These are phyloP conservation scores for Callorhinus ursinus DNA, from an alignment of 2,113 vertebrate species.

Conservation along the genomic window DNA sequence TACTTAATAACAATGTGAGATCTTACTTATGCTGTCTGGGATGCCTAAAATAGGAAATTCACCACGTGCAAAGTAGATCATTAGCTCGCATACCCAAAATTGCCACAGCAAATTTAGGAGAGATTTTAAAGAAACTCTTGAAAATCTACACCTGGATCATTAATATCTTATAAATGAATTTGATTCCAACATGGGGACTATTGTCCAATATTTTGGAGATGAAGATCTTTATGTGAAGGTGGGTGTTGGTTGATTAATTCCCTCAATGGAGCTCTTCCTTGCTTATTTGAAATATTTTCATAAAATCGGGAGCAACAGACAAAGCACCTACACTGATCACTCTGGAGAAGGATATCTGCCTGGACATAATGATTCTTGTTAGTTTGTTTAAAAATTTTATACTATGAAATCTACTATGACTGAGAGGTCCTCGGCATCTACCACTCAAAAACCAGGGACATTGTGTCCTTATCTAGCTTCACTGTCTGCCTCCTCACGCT, in stretches of 20 bases:
- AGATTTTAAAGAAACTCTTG: constrained; percentile 18
- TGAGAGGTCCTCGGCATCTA: not conserved
- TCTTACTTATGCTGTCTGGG: not conserved
- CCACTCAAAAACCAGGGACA: constrained; percentile 61
- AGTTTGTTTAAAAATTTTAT: constrained; percentile 57
- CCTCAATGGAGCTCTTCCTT: not conserved
- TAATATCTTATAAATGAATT: constrained; percentile 59
- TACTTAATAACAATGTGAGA: not conserved
- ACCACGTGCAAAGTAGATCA: not conserved
- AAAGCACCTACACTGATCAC: not conserved
- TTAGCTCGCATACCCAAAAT: not conserved
- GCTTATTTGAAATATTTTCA: constrained; percentile 27
- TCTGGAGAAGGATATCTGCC: not conserved
- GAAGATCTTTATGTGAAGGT: constrained; percentile 14
- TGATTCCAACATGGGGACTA: not conserved
- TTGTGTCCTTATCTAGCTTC: constrained; percentile 72
- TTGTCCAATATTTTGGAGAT: not conserved
- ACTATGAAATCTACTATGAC: constrained; percentile 1
- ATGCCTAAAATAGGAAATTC: constrained; percentile 22
- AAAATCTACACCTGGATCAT: not conserved
- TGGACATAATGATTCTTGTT: constrained; percentile 34
- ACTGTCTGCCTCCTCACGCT: constrained; percentile 69
- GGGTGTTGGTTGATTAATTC: not conserved
- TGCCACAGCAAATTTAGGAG: constrained; percentile 51
- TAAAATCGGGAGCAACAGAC: constrained; percentile 31